phyloP scores from a whole-genome alignment of 2,888 invertebrate species.

The Gisinianus flammeolus region DNA sequence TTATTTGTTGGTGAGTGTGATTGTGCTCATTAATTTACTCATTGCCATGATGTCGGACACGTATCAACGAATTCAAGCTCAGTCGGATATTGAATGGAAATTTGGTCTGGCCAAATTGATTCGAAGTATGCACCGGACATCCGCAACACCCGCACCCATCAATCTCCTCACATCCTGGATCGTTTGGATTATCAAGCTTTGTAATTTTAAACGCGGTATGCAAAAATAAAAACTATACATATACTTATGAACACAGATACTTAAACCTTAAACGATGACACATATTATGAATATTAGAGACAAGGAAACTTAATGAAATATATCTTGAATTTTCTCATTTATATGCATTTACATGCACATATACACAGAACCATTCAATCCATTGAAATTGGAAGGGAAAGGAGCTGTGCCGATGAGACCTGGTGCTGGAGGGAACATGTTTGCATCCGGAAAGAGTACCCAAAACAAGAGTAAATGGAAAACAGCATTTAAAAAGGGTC shows the following conservation, averaged over 20 bases:
- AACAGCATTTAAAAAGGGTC: conserved; percentile 54
- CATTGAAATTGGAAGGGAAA: conserved; percentile 55
- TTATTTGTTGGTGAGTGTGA: conserved; percentile 97
- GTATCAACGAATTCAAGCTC: conserved; percentile 97
- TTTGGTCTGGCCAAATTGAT: conserved; percentile 98
- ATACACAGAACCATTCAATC: conserved; percentile 55
- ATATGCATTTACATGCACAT: not conserved
- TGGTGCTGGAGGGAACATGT: conserved; percentile 39
- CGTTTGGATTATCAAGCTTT: conserved; percentile 80
- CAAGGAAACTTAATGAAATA: not conserved
- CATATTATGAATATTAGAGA: too few relatives aligned
- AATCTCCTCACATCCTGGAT: conserved; percentile 96
- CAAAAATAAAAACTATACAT: not conserved
- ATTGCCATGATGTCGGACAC: conserved; percentile 99
- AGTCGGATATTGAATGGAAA: conserved; percentile 99
- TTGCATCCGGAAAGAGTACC: conserved; percentile 40
- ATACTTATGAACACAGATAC: too few relatives aligned
- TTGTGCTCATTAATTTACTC: conserved; percentile 97
- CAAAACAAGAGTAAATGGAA: conserved; percentile 56
- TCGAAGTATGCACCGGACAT: conserved; percentile 96
- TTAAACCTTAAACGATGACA: too few relatives aligned
- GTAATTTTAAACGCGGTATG: conserved; percentile 66
- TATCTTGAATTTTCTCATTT: not conserved
- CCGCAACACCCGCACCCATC: conserved; percentile 95
- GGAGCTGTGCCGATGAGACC: conserved; percentile 44